These are phyloP conservation scores for Drosophila greeni DNA, from an alignment of 2,888 invertebrate genomes.

Conservation along the genomic window DNA sequence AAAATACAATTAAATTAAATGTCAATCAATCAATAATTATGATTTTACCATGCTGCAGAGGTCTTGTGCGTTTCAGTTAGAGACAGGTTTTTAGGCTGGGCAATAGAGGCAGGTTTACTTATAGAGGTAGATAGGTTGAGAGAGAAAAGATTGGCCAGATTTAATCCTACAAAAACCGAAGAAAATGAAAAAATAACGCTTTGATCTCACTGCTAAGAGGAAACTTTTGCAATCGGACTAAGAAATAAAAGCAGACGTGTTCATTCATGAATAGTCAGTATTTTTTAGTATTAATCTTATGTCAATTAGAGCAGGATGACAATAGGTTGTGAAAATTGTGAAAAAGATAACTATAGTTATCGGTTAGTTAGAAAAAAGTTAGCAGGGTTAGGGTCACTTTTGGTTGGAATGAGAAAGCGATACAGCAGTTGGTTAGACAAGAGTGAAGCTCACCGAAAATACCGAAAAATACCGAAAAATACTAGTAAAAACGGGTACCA, in stretches of 20 bases:
- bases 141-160: neutral
- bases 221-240: no score
- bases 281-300: neutral
- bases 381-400: conserved; percentile 2
- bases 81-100: conserved; percentile 19
- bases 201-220: no score
- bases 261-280: neutral
- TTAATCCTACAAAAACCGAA: neutral
- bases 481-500: conserved; percentile 9
- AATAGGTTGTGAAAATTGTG: neutral
- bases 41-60: conserved; percentile 67
- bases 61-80: conserved; percentile 52
- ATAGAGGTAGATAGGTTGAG: conserved; percentile 17
- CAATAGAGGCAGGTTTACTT: conserved; percentile 14
- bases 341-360: neutral
- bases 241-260: neutral
- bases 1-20: conserved; percentile 9
- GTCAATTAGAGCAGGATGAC: neutral
- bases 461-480: conserved; percentile 4
- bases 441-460: conserved; percentile 8
- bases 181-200: neutral
- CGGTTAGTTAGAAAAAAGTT: neutral
- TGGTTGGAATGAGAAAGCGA: conserved; percentile 11
- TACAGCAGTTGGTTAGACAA: conserved; percentile 1
- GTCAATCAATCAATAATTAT: conserved; percentile 24